phyloP scores from a whole-genome alignment of 2,797 vertebrate species.

The Argentina silus region DNA sequence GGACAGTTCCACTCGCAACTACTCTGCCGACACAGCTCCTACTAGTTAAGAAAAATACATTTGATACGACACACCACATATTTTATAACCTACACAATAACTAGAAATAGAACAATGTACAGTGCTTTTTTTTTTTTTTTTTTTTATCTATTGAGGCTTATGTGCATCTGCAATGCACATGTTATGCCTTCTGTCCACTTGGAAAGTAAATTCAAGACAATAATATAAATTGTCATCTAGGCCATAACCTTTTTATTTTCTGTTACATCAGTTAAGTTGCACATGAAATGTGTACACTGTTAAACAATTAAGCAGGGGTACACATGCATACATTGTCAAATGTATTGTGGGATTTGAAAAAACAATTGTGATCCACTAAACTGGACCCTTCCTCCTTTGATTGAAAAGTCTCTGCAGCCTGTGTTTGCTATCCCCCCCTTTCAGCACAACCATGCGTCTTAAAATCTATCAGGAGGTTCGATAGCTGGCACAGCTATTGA shows the following conservation, averaged over 20 bases:
- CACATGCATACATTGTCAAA: neutral
- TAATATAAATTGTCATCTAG: no score
- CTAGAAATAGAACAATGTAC: neutral
- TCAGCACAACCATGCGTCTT: slow-evolving; percentile 33
- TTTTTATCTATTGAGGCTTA: no score
- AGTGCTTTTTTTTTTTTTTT: no score
- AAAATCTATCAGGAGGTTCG: slow-evolving; percentile 57
- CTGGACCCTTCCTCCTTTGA: slow-evolving; percentile 17
- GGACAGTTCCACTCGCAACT: slow-evolving; percentile 43
- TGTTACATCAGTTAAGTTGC: no score
- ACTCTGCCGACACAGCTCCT: neutral
- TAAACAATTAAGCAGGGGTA: neutral
- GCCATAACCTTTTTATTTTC: no score
- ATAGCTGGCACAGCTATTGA: slow-evolving; percentile 44
- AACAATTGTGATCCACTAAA: slow-evolving; percentile 22
- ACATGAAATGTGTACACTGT: neutral
- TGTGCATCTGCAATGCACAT: no score
- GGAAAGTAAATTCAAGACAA: no score
- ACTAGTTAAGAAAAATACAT: neutral
- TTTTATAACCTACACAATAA: neutral
- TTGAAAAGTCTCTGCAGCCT: slow-evolving; percentile 16
- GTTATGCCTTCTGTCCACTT: no score
- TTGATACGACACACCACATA: neutral
- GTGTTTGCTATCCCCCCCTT: slow-evolving; percentile 35
- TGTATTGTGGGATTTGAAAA: slow-evolving; percentile 11